These are phyloP conservation scores for Pteromalus puparum DNA, from an alignment of 1,140 invertebrate species.

Conservation along the genomic window DNA sequence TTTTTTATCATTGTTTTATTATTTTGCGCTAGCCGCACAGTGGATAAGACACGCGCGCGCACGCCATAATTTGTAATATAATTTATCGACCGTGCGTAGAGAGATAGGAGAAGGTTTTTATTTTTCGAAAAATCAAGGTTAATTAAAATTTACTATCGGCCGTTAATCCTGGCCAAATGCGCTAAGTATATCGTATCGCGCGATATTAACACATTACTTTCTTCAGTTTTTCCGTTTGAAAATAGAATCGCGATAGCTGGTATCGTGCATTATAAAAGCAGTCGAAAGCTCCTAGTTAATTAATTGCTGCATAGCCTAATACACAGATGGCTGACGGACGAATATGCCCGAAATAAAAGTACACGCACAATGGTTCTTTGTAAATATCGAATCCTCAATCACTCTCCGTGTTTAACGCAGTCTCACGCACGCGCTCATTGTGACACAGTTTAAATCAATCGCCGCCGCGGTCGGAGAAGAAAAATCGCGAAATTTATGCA, in stretches of 20 bases:
- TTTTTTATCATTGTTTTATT: neutral
- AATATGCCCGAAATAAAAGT: neutral
- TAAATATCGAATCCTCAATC: neutral
- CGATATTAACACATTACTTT: neutral
- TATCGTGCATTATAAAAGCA: too few species aligned
- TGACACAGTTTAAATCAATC: neutral
- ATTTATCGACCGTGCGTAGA: slow-evolving; percentile 22
- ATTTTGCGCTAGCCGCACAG: neutral
- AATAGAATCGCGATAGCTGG: neutral
- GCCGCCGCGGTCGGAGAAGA: neutral
- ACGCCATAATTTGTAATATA: neutral
- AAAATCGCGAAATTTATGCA: slow-evolving; percentile 19
- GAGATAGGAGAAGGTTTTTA: neutral
- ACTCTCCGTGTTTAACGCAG: neutral
- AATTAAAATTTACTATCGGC: slow-evolving; percentile 25
- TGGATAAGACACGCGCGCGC: neutral
- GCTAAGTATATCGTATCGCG: neutral
- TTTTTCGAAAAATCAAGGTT: slow-evolving; percentile 3
- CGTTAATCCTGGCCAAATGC: neutral
- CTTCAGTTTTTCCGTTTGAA: neutral
- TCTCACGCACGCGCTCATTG: neutral
- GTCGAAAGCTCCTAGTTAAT: neutral
- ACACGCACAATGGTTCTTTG: neutral
- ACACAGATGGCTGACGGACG: neutral
- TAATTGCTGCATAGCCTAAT: neutral